Base-by-base conservation (phyloP, 2,113 vertebrate genomes). In the Gorsachius goisagi region DNA sequence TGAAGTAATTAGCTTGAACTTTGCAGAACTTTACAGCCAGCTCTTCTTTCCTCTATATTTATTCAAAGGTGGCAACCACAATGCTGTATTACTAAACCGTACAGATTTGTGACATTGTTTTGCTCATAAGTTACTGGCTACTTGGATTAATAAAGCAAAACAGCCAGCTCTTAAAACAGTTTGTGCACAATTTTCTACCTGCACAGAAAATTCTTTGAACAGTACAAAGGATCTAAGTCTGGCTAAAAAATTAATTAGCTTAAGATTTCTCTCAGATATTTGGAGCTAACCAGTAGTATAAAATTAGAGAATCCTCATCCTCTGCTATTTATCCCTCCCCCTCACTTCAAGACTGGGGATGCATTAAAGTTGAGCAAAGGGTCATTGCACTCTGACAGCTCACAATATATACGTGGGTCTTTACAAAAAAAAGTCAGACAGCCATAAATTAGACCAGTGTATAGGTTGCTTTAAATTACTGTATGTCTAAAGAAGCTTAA, bases 391-490 rank as follows among this genome's bases (percentile, higher is more conserved):
- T 53, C 77, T 84, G 78, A 79, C 89, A 93, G 83, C 85, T 76
- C 82, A 68, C 22, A 23, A 21, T 59, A 18, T 69, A 92, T 60
- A 67, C 67, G 30, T 8, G 58, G 67, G 49, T 53, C 88, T 81
- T 80, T 83, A 90, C 67, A 93, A 69, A 93, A 74, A 93, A 68
- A 1, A 47, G 55, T 47, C 75, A 41, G 79, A 33, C 72, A 62
- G 32, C 6, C 93, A 72, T 94, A 95, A 96, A 90, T 91, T 68
- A 94, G 35, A 60, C 3, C 47, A 64, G 20, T 71, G 85, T 37
- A 88, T 74, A 74, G 74, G 60, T 67, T 80, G 75, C 93, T 89
- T 72, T 96, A 90, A 96, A 95, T 95, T 94, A 90, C 83, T 84
- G 72, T 47, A 90, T 37, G 0, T 69, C 91, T 73, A 64, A 84